A percentile compares a stretch with the other conserved stretches of the same genome.
phyloP scores from a whole-genome alignment of 2,113 vertebrate genomes.

The Myotis brandtii region DNA sequence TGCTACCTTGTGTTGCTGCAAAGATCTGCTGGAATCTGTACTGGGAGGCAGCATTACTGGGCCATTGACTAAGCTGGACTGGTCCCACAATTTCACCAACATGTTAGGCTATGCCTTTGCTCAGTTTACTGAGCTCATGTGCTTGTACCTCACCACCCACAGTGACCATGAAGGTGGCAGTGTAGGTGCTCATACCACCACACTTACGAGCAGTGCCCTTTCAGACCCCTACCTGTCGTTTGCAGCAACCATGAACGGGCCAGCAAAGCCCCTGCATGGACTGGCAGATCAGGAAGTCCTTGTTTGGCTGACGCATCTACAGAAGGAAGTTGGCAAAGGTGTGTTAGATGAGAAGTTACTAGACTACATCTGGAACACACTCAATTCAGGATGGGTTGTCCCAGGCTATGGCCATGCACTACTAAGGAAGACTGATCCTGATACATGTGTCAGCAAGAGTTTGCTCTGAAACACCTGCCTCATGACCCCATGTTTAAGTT shows the following conservation, averaged over 20 bases:
- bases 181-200: conserved; percentile 95
- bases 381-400: conserved; percentile 98
- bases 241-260: conserved; percentile 96
- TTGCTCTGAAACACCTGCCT: conserved; percentile 96
- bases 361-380: conserved; percentile 99
- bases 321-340: conserved; percentile 95
- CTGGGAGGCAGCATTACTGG: conserved; percentile 95
- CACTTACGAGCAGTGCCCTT: conserved; percentile 96
- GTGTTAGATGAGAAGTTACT: conserved; percentile 94
- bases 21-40: conserved; percentile 99
- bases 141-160: conserved; percentile 93
- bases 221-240: conserved; percentile 97
- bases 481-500: conserved; percentile 95
- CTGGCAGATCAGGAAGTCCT: conserved; percentile 98
- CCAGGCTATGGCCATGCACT: conserved; percentile 96
- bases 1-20: conserved; percentile 96
- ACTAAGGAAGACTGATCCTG: conserved; percentile 96
- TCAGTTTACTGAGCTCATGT: conserved; percentile 97
- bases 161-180: conserved; percentile 98
- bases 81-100: conserved; percentile 98
- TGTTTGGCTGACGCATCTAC: conserved; percentile 95
- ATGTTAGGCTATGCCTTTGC: conserved; percentile 96
- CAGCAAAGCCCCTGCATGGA: conserved; percentile 96
- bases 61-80: conserved; percentile 97
- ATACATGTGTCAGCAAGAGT: conserved; percentile 95